A percentile compares a stretch with the other conserved stretches of the same genome.
These are phyloP conservation scores for Nomada ruficornis DNA, from an alignment of 2,888 invertebrate genomes.

Conservation along the genomic window DNA sequence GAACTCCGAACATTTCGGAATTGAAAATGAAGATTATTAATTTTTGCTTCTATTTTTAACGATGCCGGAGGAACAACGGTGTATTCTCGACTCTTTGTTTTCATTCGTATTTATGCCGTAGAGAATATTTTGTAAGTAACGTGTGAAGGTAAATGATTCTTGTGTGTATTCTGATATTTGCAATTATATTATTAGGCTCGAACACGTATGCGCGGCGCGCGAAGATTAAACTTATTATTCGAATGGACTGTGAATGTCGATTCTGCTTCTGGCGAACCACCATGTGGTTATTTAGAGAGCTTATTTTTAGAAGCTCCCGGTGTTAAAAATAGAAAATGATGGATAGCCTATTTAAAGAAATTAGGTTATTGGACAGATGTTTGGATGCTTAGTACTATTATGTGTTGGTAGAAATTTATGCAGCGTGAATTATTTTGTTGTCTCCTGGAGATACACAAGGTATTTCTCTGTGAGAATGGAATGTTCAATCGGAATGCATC, in stretches of 20 bases:
- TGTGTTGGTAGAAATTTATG: neutral
- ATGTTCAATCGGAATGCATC: constrained; percentile 28
- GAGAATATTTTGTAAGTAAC: too few species aligned
- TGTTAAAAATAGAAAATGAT: constrained; percentile 31
- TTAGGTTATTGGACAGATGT: constrained; percentile 15
- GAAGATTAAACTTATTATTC: too few species aligned
- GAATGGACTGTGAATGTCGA: neutral
- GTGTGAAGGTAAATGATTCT: too few species aligned
- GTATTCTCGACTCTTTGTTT: too few species aligned
- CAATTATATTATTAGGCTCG: too few species aligned
- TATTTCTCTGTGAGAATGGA: constrained; percentile 26
- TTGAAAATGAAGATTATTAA: neutral
- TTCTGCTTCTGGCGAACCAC: constrained; percentile 11
- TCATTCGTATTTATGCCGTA: too few species aligned
- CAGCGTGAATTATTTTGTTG: constrained; percentile 2
- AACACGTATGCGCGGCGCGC: too few species aligned
- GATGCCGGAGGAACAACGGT: too few species aligned
- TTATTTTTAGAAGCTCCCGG: constrained; percentile 7
- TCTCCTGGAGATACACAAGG: neutral
- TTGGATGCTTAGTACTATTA: neutral
- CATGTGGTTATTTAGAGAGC: neutral
- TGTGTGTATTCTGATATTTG: too few species aligned
- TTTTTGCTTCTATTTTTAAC: neutral
- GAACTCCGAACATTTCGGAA: too few species aligned
- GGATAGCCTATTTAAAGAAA: constrained; percentile 32